A percentile compares a stretch with the other conserved stretches of the same genome.
These are phyloP conservation scores for Lophochroa leadbeateri DNA, from an alignment of 2,113 vertebrate species.

Conservation along the genomic window DNA sequence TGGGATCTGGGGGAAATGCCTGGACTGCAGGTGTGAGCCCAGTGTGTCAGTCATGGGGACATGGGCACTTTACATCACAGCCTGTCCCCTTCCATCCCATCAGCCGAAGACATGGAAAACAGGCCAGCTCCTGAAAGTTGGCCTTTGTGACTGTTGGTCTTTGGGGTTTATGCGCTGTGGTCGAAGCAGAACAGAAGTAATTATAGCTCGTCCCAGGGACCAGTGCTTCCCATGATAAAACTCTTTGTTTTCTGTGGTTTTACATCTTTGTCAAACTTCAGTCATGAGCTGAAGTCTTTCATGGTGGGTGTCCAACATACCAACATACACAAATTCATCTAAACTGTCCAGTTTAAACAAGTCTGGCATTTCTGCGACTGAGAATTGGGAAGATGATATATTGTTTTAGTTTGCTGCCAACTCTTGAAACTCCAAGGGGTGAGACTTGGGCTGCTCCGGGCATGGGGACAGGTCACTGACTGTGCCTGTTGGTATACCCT, in stretches of 20 bases:
- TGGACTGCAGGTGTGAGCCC: neutral
- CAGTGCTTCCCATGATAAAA: neutral
- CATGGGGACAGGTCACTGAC: fast-evolving
- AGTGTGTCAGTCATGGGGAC: fast-evolving
- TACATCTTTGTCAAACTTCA: neutral
- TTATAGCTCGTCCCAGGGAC: neutral
- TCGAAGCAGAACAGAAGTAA: neutral
- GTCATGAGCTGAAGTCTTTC: neutral
- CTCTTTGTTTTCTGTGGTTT: neutral
- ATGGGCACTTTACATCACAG: neutral
- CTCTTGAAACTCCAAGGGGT: neutral
- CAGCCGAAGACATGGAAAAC: neutral
- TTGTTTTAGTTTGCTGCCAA: neutral
- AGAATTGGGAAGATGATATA: neutral
- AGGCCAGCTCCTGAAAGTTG: neutral
- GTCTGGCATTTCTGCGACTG: neutral
- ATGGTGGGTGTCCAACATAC: neutral
- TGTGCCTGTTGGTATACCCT: fast-evolving
- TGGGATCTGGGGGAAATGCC: neutral
- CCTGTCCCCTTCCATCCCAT: neutral
- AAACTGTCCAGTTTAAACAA: slow-evolving; percentile 1
- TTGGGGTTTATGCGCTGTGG: fast-evolving
- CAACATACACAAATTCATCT: neutral
- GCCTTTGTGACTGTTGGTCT: fast-evolving
- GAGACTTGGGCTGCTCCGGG: neutral